Percentiles rank a stretch among this genome's conserved stretches.
Conservation (phyloP, 1,140 invertebrate species). For the Euborellia annulipes region DNA sequence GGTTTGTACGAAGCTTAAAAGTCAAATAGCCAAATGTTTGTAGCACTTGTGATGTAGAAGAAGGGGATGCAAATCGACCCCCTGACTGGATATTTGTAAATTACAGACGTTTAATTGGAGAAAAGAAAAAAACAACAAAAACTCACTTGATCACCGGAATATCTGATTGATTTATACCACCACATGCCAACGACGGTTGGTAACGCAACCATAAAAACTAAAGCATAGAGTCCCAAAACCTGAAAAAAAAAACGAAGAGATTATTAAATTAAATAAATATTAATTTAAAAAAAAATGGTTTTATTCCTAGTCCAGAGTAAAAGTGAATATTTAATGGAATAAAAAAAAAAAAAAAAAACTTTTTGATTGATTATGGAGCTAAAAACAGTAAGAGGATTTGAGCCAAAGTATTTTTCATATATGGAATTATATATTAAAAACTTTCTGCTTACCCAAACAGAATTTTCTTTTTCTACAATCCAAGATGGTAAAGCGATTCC, state of each 20-base stretch:
- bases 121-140: constrained; percentile 1
- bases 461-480: constrained; percentile 99
- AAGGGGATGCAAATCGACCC: no score
- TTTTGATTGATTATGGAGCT: no score
- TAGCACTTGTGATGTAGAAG: no score
- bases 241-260: constrained; percentile 17
- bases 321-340: not conserved
- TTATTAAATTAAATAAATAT: no score
- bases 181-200: constrained; percentile 89
- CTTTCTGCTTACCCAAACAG: constrained; percentile 67
- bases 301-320: no score
- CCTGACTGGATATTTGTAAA: constrained; percentile 10
- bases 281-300: constrained; percentile 3
- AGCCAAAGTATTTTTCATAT: no score
- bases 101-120: not conserved
- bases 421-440: constrained; percentile 1
- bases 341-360: no score
- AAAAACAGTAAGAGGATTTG: no score
- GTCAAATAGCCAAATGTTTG: no score
- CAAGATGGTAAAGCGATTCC: constrained; percentile 98
- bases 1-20: no score
- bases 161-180: constrained; percentile 98
- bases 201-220: constrained; percentile 95
- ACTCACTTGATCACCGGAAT: constrained; percentile 77
- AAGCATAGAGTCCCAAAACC: constrained; percentile 81